Evolutionary conservation across 2,113 vertebrate species (phyloP).

Genomic region (Catharus bicknelli): DNA sequence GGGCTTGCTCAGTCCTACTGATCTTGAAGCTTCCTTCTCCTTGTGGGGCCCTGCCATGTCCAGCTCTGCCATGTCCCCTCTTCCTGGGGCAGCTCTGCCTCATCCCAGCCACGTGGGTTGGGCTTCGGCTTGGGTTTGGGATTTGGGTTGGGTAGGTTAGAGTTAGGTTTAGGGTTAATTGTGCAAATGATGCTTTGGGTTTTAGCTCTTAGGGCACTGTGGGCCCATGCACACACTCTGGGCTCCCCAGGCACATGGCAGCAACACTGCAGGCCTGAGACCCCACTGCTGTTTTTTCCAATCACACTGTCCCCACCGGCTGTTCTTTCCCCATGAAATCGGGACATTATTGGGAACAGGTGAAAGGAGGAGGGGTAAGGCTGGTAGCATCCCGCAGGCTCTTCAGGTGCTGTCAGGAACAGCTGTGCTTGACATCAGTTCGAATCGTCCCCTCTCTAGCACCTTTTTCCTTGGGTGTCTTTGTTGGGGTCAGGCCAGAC

Average conservation of each 20-base stretch:
- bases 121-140: rapidly evolving
- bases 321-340: not conserved
- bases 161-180: not conserved
- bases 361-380: not conserved
- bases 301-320: rapidly evolving
- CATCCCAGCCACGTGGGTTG: not conserved
- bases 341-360: not conserved
- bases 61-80: rapidly evolving
- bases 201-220: too few species aligned
- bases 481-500: conserved; percentile 63
- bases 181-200: not conserved
- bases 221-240: not conserved
- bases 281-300: not conserved
- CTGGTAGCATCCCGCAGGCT: rapidly evolving
- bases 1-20: not conserved
- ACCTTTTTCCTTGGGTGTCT: not conserved
- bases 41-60: rapidly evolving
- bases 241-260: not conserved
- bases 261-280: not conserved
- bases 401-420: not conserved
- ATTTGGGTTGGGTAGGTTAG: not conserved
- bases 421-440: rapidly evolving
- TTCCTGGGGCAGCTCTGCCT: rapidly evolving
- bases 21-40: not conserved
- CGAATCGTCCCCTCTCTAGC: not conserved